A percentile compares a stretch with the other conserved stretches of the same genome.
Conservation (phyloP, 2,113 vertebrate species). For the Phylloscopus trochilus region DNA sequence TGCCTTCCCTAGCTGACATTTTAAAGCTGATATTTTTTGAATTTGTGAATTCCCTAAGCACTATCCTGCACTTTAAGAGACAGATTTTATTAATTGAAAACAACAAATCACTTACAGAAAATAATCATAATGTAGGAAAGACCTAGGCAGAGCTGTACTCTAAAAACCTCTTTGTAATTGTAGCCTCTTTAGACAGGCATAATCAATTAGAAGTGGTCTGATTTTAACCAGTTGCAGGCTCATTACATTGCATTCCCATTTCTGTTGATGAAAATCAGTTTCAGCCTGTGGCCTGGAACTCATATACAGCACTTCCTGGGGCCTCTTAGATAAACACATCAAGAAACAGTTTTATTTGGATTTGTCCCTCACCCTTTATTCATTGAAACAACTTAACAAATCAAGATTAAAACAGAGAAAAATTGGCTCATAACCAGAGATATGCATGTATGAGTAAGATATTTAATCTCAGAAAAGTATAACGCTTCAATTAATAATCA, state of each 20-base stretch:
- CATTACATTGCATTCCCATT: slow-evolving; percentile 70
- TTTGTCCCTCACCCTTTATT: slow-evolving; percentile 59
- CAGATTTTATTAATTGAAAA: slow-evolving; percentile 71
- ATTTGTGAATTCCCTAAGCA: slow-evolving; percentile 64
- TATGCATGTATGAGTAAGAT: background rate
- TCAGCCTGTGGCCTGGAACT: slow-evolving; percentile 73
- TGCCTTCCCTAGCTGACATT: slow-evolving; percentile 2
- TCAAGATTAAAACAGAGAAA: slow-evolving; percentile 56
- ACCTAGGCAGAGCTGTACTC: slow-evolving; percentile 45
- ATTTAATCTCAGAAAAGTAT: background rate
- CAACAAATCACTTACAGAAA: slow-evolving; percentile 72
- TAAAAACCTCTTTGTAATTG: slow-evolving; percentile 68
- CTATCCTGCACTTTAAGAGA: slow-evolving; percentile 60
- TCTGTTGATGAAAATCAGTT: slow-evolving; percentile 73
- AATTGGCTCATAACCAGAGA: slow-evolving; percentile 37
- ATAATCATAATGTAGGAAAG: slow-evolving; percentile 55
- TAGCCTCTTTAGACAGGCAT: slow-evolving; percentile 63
- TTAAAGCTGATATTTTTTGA: slow-evolving; percentile 32
- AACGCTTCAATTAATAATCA: background rate
- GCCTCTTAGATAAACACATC: slow-evolving; percentile 73
- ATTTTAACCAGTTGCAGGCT: slow-evolving; percentile 76
- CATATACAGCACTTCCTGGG: slow-evolving; percentile 67
- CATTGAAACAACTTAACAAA: slow-evolving; percentile 59
- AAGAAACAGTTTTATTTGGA: slow-evolving; percentile 69
- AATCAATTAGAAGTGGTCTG: slow-evolving; percentile 73